Conservation (phyloP, 1,140 invertebrate species). For the Micrasema longulum region DNA sequence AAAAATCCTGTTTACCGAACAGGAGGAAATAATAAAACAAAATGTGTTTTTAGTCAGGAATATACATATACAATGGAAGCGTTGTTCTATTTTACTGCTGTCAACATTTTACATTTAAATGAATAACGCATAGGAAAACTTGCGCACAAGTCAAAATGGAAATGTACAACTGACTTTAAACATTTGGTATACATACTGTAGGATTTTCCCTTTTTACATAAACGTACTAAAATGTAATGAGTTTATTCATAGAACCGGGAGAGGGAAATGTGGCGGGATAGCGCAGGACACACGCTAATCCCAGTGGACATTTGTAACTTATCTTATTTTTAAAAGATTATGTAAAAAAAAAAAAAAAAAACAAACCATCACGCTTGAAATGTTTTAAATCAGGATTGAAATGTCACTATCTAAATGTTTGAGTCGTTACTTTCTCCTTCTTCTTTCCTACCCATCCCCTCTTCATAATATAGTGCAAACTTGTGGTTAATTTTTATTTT, state of each 20-base stretch:
- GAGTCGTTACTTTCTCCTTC: no score
- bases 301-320: constrained; percentile 8
- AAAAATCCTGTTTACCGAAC: neutral
- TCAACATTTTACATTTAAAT: no score
- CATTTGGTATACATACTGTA: neutral
- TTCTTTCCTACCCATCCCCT: no score
- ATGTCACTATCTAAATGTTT: no score
- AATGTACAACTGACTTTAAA: neutral
- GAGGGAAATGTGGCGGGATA: constrained; percentile 3
- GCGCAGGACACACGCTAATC: neutral
- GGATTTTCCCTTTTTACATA: constrained; percentile 1
- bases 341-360: no score
- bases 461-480: no score
- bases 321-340: neutral
- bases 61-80: neutral
- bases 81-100: neutral
- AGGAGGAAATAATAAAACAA: constrained; percentile 1
- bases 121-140: neutral
- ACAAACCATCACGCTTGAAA: no score
- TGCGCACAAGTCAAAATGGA: neutral
- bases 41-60: neutral
- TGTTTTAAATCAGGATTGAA: no score
- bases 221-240: neutral
- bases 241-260: constrained; percentile 10
- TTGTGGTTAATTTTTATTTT: no score